phyloP scores from a whole-genome alignment of 2,888 invertebrate genomes.

The Orthosia incerta region DNA sequence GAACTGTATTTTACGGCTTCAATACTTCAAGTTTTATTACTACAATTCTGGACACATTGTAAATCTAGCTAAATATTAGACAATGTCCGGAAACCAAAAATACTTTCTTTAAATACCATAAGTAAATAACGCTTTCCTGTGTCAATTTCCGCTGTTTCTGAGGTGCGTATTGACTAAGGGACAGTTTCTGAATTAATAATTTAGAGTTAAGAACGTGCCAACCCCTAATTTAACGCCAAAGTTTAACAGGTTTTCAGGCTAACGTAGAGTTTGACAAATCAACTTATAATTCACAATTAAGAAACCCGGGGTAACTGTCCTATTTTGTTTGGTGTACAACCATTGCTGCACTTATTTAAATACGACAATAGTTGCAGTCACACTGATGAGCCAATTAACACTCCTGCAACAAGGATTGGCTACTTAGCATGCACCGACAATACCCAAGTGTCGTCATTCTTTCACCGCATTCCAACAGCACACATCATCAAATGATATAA shows the following conservation, averaged over 20 bases:
- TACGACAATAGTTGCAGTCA: not conserved
- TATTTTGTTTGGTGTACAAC: too few species aligned
- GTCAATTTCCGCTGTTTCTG: not conserved
- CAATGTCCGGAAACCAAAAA: not conserved
- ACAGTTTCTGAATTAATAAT: too few species aligned
- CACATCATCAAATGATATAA: conserved; percentile 21
- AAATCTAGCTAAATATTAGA: not conserved
- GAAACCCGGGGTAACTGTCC: too few species aligned
- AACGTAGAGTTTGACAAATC: too few species aligned
- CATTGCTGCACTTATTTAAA: too few species aligned
- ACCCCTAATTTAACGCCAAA: too few species aligned
- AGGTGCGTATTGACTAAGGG: too few species aligned
- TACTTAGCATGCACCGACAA: not conserved
- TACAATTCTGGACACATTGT: not conserved
- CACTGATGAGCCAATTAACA: not conserved
- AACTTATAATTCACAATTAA: too few species aligned
- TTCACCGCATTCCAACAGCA: conserved; percentile 27
- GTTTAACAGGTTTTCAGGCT: too few species aligned
- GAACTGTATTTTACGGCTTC: too few species aligned
- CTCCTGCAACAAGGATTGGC: not conserved
- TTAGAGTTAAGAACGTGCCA: too few species aligned
- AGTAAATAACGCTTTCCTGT: not conserved
- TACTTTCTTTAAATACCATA: not conserved
- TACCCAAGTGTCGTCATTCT: conserved; percentile 2
- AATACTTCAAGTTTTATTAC: too few species aligned